These are phyloP conservation scores for Euphydryas editha DNA, from an alignment of 2,888 invertebrate species.

Conservation along the genomic window DNA sequence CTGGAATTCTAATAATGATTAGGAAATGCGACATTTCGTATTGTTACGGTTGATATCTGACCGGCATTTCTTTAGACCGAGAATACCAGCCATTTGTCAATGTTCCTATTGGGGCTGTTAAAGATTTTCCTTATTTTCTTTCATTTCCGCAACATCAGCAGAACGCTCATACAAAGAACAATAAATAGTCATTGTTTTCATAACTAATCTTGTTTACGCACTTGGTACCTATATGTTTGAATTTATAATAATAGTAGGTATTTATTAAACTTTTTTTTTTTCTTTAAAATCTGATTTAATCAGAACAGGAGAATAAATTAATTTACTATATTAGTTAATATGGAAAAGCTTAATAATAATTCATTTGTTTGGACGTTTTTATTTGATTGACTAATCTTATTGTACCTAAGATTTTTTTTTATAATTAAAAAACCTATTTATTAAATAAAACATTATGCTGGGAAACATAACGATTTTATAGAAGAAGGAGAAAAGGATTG, in stretches of 20 bases:
- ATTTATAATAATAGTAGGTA: not conserved
- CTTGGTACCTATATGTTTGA: not conserved
- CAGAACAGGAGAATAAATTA: too few species aligned
- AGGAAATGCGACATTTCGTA: constrained; percentile 33
- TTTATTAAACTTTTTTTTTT: too few species aligned
- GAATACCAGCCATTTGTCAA: constrained; percentile 45
- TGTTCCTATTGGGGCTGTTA: constrained; percentile 44
- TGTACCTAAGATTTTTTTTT: too few species aligned
- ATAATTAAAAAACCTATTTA: too few species aligned
- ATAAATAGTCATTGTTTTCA: constrained; percentile 6
- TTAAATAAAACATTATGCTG: too few species aligned
- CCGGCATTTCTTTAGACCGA: constrained; percentile 30
- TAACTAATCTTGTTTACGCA: constrained; percentile 6
- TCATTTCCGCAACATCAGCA: constrained; percentile 36
- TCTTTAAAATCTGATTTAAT: too few species aligned
- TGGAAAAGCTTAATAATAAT: too few species aligned
- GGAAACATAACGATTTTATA: too few species aligned
- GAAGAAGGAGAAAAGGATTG: too few species aligned
- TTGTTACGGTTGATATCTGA: constrained; percentile 29
- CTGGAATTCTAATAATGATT: constrained; percentile 27
- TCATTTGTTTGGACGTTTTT: too few species aligned
- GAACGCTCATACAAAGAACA: constrained; percentile 26
- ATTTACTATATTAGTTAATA: too few species aligned
- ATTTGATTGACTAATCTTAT: too few species aligned
- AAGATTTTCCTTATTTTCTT: constrained; percentile 45